Evolutionary conservation across 2,888 invertebrate genomes (phyloP), one percentile per base, ranked within the genome.

Genomic region (Drosophila infuscata): DNA sequence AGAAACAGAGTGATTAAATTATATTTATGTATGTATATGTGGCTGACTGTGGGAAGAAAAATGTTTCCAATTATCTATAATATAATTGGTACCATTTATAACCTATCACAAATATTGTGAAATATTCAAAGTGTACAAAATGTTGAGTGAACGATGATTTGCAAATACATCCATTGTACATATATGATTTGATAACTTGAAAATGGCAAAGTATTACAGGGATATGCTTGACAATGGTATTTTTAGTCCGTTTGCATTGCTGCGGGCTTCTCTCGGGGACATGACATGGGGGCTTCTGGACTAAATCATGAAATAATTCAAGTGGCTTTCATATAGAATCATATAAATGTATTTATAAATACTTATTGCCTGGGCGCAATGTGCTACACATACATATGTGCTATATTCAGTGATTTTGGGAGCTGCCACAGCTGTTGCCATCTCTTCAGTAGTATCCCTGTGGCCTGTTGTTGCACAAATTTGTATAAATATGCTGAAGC

Each of bases 401-500:
- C 25, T 63, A 36, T 69, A 70, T 71, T 70, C 63, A 58, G 33
- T 53, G 60, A 74, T 60, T 72, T 68, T 66, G 56, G 70, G 64
- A 76, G 64, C 69, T 74, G 74, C 57, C 82, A 53, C 84, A 85
- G 81, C 79, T 85, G 84, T 77, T 76, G 59, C 53, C 70, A 70
- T 53, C 67, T 56, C 60, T 41, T 41, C 33, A 33, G 48, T 20
- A 11, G 48, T 20, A 11, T 58, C 52, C 59, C 64, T 74, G 57
- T 74, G 63, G 80, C 63, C 65, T 64, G 66, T 74, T 74, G 80
- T 77, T 74, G 70, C 72, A 75, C 54, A 75, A 76, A 79, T 85
- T 81, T 79, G 70, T 77, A 79, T 73, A 83, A 85, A 80, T 85
- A 88, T 81, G 71, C 71, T 83, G 77, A 12, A 63, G 67, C 51